A percentile compares a stretch with the other conserved stretches of the same genome.
Conservation (phyloP, 2,888 invertebrate genomes). For the Nomada ruficornis region DNA sequence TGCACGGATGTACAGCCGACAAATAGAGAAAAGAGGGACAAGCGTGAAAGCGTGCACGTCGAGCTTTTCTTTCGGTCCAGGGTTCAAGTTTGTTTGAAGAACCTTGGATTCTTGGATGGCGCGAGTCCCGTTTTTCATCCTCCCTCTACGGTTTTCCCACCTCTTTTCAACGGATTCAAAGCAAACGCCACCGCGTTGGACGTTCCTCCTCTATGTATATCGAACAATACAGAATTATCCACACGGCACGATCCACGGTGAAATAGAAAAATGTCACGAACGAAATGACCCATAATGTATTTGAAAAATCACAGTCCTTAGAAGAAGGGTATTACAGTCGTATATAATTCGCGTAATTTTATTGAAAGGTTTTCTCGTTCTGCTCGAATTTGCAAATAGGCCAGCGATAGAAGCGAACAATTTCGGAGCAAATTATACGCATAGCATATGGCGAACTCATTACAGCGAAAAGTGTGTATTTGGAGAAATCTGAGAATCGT, state of each 20-base stretch:
- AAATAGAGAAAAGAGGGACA: conserved; percentile 35
- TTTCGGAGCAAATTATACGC: neutral
- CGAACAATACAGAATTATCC: no score
- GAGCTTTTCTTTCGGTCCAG: conserved; percentile 43
- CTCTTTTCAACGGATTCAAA: neutral
- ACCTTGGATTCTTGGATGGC: conserved; percentile 48
- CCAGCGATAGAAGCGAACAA: neutral
- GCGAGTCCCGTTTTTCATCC: conserved; percentile 23
- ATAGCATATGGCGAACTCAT: neutral
- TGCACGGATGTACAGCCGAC: conserved; percentile 26
- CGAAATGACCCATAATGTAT: no score
- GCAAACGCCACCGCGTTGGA: neutral
- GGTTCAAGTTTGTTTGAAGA: conserved; percentile 59
- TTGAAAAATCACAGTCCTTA: no score
- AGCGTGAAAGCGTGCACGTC: conserved; percentile 30
- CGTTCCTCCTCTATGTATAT: no score
- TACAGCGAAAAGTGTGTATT: conserved; percentile 3
- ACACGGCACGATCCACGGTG: no score
- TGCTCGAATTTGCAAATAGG: neutral
- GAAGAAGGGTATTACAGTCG: no score
- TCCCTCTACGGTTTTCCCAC: neutral
- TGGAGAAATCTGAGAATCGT: conserved; percentile 15
- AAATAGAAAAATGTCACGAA: neutral
- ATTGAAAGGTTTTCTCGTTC: neutral
- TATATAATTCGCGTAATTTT: no score